Percentiles rank a stretch among this genome's conserved stretches.
phyloP scores from a whole-genome alignment of 2,797 vertebrate species.

The Anguilla megastoma region DNA sequence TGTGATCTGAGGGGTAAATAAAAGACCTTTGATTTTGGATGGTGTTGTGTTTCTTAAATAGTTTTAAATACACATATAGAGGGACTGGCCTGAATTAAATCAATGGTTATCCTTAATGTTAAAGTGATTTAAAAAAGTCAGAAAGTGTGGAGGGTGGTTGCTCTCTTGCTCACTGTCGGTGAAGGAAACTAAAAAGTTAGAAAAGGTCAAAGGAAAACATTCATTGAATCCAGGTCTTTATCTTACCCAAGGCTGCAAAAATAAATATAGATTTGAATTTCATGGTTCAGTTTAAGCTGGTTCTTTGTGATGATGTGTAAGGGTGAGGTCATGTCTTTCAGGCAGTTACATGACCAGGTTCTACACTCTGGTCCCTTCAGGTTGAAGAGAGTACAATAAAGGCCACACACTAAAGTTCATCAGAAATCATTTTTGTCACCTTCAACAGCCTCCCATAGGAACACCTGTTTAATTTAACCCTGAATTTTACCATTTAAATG shows the following conservation, averaged over 20 bases:
- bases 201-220: background rate
- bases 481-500: background rate
- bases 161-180: background rate
- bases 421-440: background rate
- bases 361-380: background rate
- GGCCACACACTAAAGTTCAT: background rate
- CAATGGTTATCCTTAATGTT: background rate
- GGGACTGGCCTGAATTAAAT: background rate
- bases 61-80: background rate
- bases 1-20: background rate
- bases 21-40: background rate
- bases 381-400: background rate
- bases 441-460: background rate
- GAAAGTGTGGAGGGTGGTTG: background rate
- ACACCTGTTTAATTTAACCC: background rate
- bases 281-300: background rate
- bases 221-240: background rate
- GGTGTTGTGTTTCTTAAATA: background rate
- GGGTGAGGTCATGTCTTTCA: background rate
- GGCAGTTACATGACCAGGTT: background rate
- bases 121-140: background rate
- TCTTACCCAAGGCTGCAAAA: background rate
- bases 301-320: background rate
- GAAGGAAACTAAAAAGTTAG: background rate
- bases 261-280: background rate